A percentile compares a stretch with the other conserved stretches of the same genome.
phyloP scores from a whole-genome alignment of 2,113 vertebrate species.

The Dasypus novemcinctus region DNA sequence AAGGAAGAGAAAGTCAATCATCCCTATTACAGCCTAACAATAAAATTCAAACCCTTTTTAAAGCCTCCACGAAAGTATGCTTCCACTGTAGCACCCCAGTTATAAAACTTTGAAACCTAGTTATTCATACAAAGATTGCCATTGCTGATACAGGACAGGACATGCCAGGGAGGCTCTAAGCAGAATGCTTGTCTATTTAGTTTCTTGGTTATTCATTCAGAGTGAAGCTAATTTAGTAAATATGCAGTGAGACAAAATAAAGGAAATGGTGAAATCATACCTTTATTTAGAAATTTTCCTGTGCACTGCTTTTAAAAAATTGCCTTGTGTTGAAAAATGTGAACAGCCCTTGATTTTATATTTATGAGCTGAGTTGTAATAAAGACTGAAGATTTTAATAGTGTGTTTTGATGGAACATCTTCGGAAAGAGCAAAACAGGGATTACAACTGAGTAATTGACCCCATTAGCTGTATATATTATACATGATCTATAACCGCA shows the following conservation, averaged over 20 bases:
- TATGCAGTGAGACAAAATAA: not conserved
- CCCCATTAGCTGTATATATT: not conserved
- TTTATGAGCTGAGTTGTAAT: not conserved
- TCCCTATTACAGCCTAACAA: not conserved
- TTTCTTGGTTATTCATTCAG: conserved; percentile 18
- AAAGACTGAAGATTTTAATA: not conserved
- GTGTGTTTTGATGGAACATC: not conserved
- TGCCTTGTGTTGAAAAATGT: not conserved
- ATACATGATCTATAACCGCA: not conserved
- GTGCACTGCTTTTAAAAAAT: conserved; percentile 36
- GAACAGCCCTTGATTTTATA: not conserved
- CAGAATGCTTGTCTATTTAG: not conserved
- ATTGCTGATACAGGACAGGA: not conserved
- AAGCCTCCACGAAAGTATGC: not conserved
- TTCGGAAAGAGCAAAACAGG: not conserved
- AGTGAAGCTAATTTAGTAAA: not conserved
- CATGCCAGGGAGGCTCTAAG: not conserved
- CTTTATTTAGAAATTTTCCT: not conserved
- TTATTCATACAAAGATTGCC: not conserved
- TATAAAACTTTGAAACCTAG: not conserved
- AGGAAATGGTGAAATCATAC: not conserved
- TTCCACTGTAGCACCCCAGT: not conserved
- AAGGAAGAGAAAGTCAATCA: not conserved
- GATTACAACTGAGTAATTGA: not conserved
- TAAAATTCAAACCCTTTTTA: not conserved